phyloP scores from a whole-genome alignment of 2,113 vertebrate species.

The Lichenostomus cassidix region DNA sequence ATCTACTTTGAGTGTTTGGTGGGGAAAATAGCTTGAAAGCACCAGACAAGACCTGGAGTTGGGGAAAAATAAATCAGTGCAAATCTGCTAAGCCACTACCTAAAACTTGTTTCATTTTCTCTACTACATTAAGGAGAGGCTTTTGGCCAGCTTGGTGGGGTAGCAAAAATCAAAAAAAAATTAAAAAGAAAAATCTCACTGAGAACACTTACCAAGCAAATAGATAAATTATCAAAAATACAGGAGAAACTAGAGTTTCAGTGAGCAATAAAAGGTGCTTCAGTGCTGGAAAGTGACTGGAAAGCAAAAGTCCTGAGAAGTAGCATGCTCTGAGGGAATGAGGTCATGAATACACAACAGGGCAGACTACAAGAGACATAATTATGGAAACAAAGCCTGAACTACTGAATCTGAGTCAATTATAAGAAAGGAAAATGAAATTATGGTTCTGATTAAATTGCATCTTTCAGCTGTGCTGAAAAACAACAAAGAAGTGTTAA shows the following conservation, averaged over 20 bases:
- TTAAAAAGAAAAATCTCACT: neutral
- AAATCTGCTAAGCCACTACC: constrained; percentile 14
- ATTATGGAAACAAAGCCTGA: neutral
- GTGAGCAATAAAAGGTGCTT: neutral
- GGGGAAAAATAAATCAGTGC: constrained; percentile 62
- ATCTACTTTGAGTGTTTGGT: constrained; percentile 62
- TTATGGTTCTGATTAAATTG: neutral
- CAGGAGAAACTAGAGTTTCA: neutral
- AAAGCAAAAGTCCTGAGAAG: neutral
- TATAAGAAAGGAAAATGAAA: neutral
- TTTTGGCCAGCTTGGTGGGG: neutral
- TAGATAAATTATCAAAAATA: neutral
- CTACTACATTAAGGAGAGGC: neutral
- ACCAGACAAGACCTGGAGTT: constrained; percentile 65
- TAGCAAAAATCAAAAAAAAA: neutral
- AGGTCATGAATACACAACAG: neutral
- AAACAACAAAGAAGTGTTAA: neutral
- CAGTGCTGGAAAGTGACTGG: neutral
- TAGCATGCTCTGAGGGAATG: neutral
- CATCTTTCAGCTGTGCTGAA: neutral
- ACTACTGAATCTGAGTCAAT: neutral
- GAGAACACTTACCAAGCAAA: constrained; percentile 6
- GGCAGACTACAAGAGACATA: neutral
- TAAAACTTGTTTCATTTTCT: constrained; percentile 8
- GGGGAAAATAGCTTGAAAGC: constrained; percentile 58